Evolutionary conservation across 2,797 vertebrate genomes (phyloP).

Genomic region (Salmo trutta): DNA sequence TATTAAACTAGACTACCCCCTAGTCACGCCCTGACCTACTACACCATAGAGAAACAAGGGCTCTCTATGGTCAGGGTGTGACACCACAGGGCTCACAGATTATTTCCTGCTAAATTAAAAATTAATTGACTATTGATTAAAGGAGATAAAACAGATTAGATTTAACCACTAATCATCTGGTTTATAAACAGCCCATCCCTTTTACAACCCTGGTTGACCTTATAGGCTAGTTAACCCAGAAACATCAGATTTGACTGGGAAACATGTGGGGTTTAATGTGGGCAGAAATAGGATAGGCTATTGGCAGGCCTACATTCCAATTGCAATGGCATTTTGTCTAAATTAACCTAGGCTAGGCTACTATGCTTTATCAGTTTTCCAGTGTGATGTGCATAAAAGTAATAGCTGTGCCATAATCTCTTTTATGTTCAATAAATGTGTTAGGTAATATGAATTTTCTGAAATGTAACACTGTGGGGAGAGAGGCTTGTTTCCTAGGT

Average conservation of each 20-base stretch:
- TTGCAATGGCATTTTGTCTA: neutral
- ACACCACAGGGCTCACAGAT: neutral
- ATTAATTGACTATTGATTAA: conserved; percentile 48
- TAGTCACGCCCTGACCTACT: no score
- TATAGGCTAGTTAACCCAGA: neutral
- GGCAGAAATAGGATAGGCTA: neutral
- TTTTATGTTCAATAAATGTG: neutral
- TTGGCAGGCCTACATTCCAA: neutral
- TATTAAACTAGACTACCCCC: no score
- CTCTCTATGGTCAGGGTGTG: no score
- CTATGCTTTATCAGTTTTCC: neutral
- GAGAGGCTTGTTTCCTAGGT: conserved; percentile 77
- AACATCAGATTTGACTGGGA: neutral
- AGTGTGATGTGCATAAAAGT: neutral
- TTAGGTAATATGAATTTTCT: neutral
- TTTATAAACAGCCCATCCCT: conserved; percentile 18
- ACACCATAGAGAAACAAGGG: no score
- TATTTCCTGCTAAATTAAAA: conserved; percentile 31
- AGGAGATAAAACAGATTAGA: conserved; percentile 24
- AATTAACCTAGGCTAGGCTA: neutral
- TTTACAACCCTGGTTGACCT: conserved; percentile 2
- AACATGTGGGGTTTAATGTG: neutral
- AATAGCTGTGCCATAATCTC: conserved; percentile 15
- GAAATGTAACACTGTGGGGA: conserved; percentile 9
- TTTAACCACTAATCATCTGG: conserved; percentile 6